Conservation (phyloP, 53 echinoderm and acorn worm species). For the Patiria pectinifera region DNA sequence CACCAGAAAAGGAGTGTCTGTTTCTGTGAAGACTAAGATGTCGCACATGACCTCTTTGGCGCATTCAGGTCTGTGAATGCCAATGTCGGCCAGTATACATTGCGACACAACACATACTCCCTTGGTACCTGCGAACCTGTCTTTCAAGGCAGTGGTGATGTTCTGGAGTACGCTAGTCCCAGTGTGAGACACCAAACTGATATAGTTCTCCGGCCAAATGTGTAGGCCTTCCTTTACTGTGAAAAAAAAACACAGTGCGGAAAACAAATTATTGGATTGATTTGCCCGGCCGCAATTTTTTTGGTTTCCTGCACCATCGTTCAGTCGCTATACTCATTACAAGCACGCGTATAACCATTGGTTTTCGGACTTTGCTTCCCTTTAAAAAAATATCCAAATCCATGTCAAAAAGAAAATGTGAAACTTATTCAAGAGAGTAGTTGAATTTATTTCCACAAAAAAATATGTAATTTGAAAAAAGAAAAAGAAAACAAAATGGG, state of each 20-base stretch:
- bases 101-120: slow-evolving; percentile 40
- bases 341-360: too few species aligned
- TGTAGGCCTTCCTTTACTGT: slow-evolving; percentile 43
- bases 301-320: too few species aligned
- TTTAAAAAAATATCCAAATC: too few species aligned
- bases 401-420: too few species aligned
- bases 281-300: too few species aligned
- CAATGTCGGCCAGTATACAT: slow-evolving; percentile 27
- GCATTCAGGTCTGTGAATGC: slow-evolving; percentile 20
- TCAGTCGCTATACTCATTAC: too few species aligned
- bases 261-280: too few species aligned
- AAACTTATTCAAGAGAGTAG: too few species aligned
- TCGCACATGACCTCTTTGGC: slow-evolving; percentile 20
- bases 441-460: too few species aligned
- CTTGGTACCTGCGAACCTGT: background rate
- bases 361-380: too few species aligned
- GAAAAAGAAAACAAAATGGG: too few species aligned
- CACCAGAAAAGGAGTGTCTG: slow-evolving; percentile 15
- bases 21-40: slow-evolving; percentile 28
- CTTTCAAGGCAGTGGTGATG: slow-evolving; percentile 3
- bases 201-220: slow-evolving; percentile 45
- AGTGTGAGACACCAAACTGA: background rate
- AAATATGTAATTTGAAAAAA: too few species aligned
- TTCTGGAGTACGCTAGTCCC: background rate
- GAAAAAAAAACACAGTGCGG: background rate